Evolutionary conservation across 2,113 vertebrate species (phyloP).

Genomic region (Ophiodon elongatus): DNA sequence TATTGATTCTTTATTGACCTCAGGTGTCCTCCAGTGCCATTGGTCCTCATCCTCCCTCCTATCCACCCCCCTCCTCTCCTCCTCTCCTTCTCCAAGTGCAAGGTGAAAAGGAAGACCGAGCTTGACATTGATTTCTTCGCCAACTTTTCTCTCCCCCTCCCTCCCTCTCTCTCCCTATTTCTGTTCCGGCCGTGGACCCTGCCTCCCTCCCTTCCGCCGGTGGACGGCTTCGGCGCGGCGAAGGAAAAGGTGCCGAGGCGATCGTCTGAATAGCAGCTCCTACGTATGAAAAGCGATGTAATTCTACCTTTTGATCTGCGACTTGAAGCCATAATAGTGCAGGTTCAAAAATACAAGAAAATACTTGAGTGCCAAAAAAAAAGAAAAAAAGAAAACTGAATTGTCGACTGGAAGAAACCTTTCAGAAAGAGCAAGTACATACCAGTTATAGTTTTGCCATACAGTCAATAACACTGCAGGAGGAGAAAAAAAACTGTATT

Average conservation of each 20-base stretch:
- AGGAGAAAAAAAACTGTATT: not conserved
- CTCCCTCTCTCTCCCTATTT: slow-evolving; percentile 49
- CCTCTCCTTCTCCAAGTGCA: slow-evolving; percentile 79
- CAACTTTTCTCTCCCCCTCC: slow-evolving; percentile 49
- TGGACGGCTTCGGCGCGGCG: slow-evolving; percentile 29
- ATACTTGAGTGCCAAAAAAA: slow-evolving; percentile 54
- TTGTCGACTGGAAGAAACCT: slow-evolving; percentile 45
- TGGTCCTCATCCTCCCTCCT: slow-evolving; percentile 87
- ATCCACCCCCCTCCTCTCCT: slow-evolving; percentile 10
- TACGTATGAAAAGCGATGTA: slow-evolving; percentile 71
- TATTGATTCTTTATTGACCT: slow-evolving; percentile 99
- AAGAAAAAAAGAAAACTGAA: not conserved
- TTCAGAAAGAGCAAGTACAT: slow-evolving; percentile 57
- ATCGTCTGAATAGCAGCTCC: slow-evolving; percentile 66
- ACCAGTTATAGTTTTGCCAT: slow-evolving; percentile 43
- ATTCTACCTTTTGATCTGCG: slow-evolving; percentile 77
- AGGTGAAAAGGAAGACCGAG: slow-evolving; percentile 73
- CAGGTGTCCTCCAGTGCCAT: slow-evolving; percentile 90
- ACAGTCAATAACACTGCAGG: slow-evolving; percentile 32
- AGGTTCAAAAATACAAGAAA: slow-evolving; percentile 66
- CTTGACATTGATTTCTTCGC: slow-evolving; percentile 74
- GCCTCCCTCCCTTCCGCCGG: slow-evolving; percentile 11
- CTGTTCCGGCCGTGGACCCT: slow-evolving; percentile 41
- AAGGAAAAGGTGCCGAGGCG: slow-evolving; percentile 51
- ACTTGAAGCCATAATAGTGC: slow-evolving; percentile 61